These are phyloP conservation scores for Astropecten irregularis DNA, from an alignment of 53 echinoderm and acorn worm genomes.

Conservation along the genomic window DNA sequence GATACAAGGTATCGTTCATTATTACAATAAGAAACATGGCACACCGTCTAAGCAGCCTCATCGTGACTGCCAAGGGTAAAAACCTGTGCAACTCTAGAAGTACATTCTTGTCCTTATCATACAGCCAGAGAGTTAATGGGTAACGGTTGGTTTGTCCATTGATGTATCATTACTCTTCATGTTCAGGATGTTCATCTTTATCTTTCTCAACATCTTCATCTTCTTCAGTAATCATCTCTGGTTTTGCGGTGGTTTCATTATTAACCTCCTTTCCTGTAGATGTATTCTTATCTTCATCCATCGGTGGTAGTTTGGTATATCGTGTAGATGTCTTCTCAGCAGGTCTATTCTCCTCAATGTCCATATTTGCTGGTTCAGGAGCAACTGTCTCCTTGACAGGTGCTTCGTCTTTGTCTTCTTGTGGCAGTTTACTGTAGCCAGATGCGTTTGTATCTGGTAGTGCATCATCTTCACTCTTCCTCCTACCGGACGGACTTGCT, in stretches of 20 bases:
- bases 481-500: no score
- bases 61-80: no score
- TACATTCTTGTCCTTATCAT: no score
- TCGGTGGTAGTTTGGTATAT: constrained; percentile 14
- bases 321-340: constrained; percentile 1
- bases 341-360: not conserved
- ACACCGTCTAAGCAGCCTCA: no score
- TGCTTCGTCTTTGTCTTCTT: not conserved
- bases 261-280: not conserved
- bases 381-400: not conserved
- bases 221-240: not conserved
- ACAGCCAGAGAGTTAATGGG: no score
- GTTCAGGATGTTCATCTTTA: not conserved
- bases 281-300: not conserved
- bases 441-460: no score
- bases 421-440: not conserved
- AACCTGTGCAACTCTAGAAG: no score
- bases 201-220: not conserved
- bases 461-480: not conserved
- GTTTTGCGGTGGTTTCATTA: not conserved
- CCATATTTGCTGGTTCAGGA: not conserved
- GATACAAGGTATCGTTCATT: no score
- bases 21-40: no score
- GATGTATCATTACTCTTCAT: no score
- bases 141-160: no score